Evolutionary conservation across 2,113 vertebrate genomes (phyloP).

Genomic region (Struthio camelus): DNA sequence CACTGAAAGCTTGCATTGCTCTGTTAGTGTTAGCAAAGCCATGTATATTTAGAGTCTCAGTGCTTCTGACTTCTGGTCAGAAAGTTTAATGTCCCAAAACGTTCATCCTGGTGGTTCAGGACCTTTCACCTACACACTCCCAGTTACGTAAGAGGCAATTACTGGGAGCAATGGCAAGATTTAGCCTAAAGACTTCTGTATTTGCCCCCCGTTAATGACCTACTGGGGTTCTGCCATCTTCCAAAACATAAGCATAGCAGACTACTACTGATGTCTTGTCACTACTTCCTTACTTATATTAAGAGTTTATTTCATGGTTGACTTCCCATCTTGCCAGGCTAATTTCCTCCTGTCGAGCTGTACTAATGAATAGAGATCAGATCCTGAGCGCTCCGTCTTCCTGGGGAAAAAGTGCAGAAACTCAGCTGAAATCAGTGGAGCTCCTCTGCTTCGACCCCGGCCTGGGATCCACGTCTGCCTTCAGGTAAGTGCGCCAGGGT

Average conservation of each 20-base stretch:
- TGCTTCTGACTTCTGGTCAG: background rate
- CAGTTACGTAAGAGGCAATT: slow-evolving; percentile 17
- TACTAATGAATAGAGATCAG: slow-evolving; percentile 7
- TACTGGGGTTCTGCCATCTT: background rate
- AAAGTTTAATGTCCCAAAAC: background rate
- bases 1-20: background rate
- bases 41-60: background rate
- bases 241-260: background rate
- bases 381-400: background rate
- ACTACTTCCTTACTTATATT: slow-evolving; percentile 5
- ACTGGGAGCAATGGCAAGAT: slow-evolving; percentile 7
- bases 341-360: background rate
- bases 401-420: background rate
- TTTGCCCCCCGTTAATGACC: slow-evolving; percentile 28
- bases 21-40: background rate
- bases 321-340: background rate
- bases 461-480: background rate
- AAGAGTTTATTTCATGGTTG: slow-evolving; percentile 26
- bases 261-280: background rate
- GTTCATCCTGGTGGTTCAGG: background rate
- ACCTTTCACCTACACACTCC: slow-evolving; percentile 30
- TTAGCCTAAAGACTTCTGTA: slow-evolving; percentile 11
- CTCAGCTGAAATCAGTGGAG: background rate
- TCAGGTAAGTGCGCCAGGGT: slow-evolving; percentile 12
- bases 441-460: background rate